These are phyloP conservation scores for Pungitius pungitius DNA, from an alignment of 2,113 vertebrate genomes.

Conservation along the genomic window DNA sequence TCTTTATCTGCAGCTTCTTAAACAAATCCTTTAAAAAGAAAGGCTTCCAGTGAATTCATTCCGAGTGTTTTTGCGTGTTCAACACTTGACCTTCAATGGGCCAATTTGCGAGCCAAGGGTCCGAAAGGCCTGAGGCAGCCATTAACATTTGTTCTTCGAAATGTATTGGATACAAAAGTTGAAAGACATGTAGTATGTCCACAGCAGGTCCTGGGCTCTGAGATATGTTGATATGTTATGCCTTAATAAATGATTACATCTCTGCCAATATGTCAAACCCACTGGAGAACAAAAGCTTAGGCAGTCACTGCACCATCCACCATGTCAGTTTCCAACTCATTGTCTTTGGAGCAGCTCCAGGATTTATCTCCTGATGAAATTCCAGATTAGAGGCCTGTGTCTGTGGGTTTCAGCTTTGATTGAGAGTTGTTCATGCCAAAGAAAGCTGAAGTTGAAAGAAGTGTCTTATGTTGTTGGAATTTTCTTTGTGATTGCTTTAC, in stretches of 20 bases:
- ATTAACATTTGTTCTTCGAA: conserved; percentile 29
- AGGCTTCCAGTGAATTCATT: conserved; percentile 29
- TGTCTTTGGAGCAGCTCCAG: conserved; percentile 59
- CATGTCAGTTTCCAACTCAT: conserved; percentile 60
- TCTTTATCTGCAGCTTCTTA: conserved; percentile 41
- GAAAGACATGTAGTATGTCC: conserved; percentile 13
- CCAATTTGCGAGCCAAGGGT: conserved; percentile 7
- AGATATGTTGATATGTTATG: conserved; percentile 32
- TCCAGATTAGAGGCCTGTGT: conserved; percentile 53
- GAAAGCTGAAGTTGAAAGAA: conserved; percentile 43
- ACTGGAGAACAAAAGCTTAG: conserved; percentile 44
- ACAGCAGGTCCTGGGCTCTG: conserved; percentile 27
- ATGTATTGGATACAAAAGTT: not conserved
- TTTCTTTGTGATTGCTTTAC: conserved; percentile 31
- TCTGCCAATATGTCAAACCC: conserved; percentile 42
- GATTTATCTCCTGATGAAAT: conserved; percentile 63
- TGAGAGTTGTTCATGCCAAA: conserved; percentile 31
- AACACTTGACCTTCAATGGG: conserved; percentile 28
- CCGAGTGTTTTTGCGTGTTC: conserved; percentile 17
- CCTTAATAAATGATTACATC: conserved; percentile 28
- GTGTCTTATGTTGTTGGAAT: conserved; percentile 26
- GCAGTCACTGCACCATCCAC: conserved; percentile 47
- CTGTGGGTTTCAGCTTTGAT: conserved; percentile 54
- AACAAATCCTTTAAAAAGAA: conserved; percentile 22
- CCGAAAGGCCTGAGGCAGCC: conserved; percentile 19